A percentile compares a stretch with the other conserved stretches of the same genome.
phyloP scores from a whole-genome alignment of 1,140 invertebrate species.

The Temnothorax curvispinosus region DNA sequence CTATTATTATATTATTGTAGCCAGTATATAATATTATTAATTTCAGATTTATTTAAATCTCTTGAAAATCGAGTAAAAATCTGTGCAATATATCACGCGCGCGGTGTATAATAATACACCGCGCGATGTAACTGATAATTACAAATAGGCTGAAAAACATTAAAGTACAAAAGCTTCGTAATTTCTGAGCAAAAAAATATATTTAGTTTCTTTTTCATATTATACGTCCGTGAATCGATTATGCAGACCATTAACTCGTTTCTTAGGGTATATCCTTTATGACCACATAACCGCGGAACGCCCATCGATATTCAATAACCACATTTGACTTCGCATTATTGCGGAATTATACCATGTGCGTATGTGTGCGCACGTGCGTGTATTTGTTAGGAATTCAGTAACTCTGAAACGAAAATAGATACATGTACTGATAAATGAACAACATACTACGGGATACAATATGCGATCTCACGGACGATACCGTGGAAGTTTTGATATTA shows the following conservation, averaged over 20 bases:
- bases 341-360: slow-evolving; percentile 19
- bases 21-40: background rate
- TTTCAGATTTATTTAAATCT: slow-evolving; percentile 11
- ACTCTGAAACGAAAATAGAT: slow-evolving; percentile 49
- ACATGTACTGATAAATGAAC: slow-evolving; percentile 29
- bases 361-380: background rate
- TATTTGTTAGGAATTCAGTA: slow-evolving; percentile 38
- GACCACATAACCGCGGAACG: slow-evolving; percentile 17
- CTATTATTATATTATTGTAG: background rate
- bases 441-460: slow-evolving; percentile 34
- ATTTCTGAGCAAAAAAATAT: background rate
- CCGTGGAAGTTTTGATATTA: slow-evolving; percentile 52
- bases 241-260: slow-evolving; percentile 11
- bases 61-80: background rate
- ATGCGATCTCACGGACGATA: slow-evolving; percentile 40
- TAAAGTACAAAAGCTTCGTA: background rate
- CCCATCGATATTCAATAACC: slow-evolving; percentile 67
- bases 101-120: too few species aligned
- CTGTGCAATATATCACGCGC: background rate
- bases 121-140: background rate
- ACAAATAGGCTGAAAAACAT: background rate
- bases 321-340: slow-evolving; percentile 68
- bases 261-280: slow-evolving; percentile 44
- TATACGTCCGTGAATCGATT: background rate
- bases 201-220: background rate